Conservation (phyloP, 2,113 vertebrate genomes). For the Engystomops pustulosus region DNA sequence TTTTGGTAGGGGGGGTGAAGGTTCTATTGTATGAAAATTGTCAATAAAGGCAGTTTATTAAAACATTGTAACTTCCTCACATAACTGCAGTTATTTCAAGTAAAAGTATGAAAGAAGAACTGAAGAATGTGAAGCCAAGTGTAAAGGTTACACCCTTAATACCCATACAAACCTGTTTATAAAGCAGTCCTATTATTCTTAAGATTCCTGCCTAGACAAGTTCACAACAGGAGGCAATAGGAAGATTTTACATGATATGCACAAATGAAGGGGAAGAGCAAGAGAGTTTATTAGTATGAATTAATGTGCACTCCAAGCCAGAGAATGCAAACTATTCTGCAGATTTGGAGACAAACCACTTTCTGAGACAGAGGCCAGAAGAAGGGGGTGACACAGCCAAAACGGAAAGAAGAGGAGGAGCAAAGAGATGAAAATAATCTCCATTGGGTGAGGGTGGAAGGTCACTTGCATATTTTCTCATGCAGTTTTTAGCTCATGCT, state of each 20-base stretch:
- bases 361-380: conserved; percentile 67
- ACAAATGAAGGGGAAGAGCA: conserved; percentile 15
- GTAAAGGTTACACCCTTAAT: background rate
- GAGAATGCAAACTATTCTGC: conserved; percentile 73
- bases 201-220: background rate
- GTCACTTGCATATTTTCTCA: conserved; percentile 68
- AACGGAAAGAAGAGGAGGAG: background rate
- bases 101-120: background rate
- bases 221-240: background rate
- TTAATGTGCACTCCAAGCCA: conserved; percentile 71
- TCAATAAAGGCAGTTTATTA: no score
- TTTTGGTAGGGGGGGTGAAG: no score
- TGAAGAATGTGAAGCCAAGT: conserved; percentile 4
- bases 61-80: background rate
- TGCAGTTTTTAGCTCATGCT: conserved; percentile 66
- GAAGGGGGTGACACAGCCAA: conserved; percentile 48
- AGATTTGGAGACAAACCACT: conserved; percentile 66
- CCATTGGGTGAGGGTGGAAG: conserved; percentile 62
- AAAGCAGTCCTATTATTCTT: background rate
- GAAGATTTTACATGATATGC: background rate
- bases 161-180: background rate
- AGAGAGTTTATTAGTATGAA: conserved; percentile 65
- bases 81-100: background rate
- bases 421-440: conserved; percentile 64
- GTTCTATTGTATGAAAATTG: no score